Conservation (phyloP, 2,888 invertebrate species). For the Hypomecis punctinalis region DNA sequence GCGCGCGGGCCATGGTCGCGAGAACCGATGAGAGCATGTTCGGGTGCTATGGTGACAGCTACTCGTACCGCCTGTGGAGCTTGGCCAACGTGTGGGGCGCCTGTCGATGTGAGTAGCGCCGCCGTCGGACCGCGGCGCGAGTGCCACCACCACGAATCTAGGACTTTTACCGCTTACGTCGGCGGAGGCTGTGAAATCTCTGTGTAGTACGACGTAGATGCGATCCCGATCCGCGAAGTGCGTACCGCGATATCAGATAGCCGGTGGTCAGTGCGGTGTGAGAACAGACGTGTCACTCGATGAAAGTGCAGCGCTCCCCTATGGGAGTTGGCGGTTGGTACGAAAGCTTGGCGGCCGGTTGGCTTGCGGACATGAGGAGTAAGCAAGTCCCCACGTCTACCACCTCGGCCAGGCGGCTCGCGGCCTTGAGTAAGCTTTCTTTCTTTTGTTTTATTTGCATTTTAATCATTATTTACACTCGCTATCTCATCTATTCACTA, state of each 20-base stretch:
- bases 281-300: constrained; percentile 71
- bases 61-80: constrained; percentile 91
- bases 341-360: constrained; percentile 80
- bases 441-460: constrained; percentile 80
- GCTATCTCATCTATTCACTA: constrained; percentile 45
- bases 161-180: constrained; percentile 68
- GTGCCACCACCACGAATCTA: constrained; percentile 50
- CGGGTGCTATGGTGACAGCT: constrained; percentile 90
- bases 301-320: constrained; percentile 82
- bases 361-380: constrained; percentile 83
- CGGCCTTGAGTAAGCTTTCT: constrained; percentile 83
- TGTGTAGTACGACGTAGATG: constrained; percentile 66
- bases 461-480: constrained; percentile 50
- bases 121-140: constrained; percentile 46
- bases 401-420: constrained; percentile 83
- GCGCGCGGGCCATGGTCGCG: constrained; percentile 92
- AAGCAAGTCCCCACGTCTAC: constrained; percentile 83
- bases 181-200: constrained; percentile 68
- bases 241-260: constrained; percentile 52
- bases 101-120: constrained; percentile 89
- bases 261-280: constrained; percentile 65
- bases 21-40: constrained; percentile 91
- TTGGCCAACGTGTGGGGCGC: constrained; percentile 91
- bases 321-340: constrained; percentile 83
- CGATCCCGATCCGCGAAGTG: constrained; percentile 60